Evolutionary conservation across 2,797 vertebrate species (phyloP), one percentile per base, ranked within the genome.

Genomic region (Sebastes oblongus): DNA sequence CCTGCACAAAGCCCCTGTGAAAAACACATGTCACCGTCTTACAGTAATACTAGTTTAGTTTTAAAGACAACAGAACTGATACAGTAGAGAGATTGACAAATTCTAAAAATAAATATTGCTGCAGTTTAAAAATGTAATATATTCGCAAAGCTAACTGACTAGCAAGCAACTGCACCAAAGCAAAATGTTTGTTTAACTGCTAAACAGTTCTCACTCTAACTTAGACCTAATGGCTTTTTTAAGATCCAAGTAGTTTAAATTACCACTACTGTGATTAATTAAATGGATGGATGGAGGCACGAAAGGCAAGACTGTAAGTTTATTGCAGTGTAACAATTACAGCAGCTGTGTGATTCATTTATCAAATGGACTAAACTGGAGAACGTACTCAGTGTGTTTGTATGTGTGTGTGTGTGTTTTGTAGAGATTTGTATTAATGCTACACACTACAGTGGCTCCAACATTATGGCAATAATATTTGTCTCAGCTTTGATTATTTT

Each of bases 401-500:
- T 62, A 14, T 56, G 18, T 64, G 24, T 39, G 20, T 27, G 20
- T 25, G 4, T 66, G n/a, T 30, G 8, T 29, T 5, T 24, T 46
- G 20, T 22, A 16, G 8, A 6, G 3, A 39, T 9, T 2, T 64
- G 8, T 36, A 13, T 14, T 55, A 39, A 59, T 52, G 8, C 27
- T 46, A 7, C 54, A 39, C 42, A 27, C 42, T 34, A 4, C 10
- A 11, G 25, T 50, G 66, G 22, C 62, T 59, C 16, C 34, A 54
- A 46, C 22, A 65, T 32, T 55, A 62, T 55, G 10, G 29, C 42
- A 72, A 59, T 69, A 60, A 32, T 64, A 36, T 78, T 55, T 81
- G 16, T 81, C 62, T 83, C 32, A 72, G 30, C 30, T 78, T 83
- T 89, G 78, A 85, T 82, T 76, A 78, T 82, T 84, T 83, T 77